These are phyloP conservation scores for Spheniscus mendiculus DNA, from an alignment of 2,113 vertebrate genomes.

Conservation along the genomic window DNA sequence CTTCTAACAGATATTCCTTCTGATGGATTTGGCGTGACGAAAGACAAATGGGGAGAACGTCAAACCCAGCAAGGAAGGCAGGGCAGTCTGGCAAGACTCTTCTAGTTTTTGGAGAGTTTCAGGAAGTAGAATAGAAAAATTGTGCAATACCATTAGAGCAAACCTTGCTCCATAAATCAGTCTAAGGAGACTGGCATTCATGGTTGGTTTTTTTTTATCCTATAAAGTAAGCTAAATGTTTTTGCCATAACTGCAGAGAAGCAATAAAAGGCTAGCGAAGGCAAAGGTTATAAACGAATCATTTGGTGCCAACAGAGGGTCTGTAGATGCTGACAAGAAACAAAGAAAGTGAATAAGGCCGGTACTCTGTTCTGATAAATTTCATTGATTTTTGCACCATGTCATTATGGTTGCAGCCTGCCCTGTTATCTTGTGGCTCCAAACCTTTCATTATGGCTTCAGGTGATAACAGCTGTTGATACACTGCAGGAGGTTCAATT, in stretches of 20 bases:
- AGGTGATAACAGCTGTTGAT: constrained; percentile 51
- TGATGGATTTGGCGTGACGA: neutral
- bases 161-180: neutral
- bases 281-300: constrained; percentile 53
- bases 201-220: neutral
- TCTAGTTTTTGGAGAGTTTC: neutral
- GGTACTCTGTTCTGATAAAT: constrained; percentile 25
- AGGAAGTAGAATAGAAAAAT: neutral
- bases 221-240: neutral
- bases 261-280: constrained; percentile 36
- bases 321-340: constrained; percentile 39
- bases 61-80: neutral
- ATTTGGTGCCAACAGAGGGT: neutral
- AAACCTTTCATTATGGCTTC: constrained; percentile 63
- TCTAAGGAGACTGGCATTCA: neutral
- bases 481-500: neutral
- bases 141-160: neutral
- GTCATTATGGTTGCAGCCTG: constrained; percentile 20
- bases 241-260: neutral
- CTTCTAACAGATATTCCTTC: neutral
- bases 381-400: neutral
- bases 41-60: neutral
- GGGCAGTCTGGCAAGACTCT: neutral
- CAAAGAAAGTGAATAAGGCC: constrained; percentile 45
- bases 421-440: constrained; percentile 42